Conservation (phyloP, 2,888 invertebrate genomes). For the Chirona hameri region DNA sequence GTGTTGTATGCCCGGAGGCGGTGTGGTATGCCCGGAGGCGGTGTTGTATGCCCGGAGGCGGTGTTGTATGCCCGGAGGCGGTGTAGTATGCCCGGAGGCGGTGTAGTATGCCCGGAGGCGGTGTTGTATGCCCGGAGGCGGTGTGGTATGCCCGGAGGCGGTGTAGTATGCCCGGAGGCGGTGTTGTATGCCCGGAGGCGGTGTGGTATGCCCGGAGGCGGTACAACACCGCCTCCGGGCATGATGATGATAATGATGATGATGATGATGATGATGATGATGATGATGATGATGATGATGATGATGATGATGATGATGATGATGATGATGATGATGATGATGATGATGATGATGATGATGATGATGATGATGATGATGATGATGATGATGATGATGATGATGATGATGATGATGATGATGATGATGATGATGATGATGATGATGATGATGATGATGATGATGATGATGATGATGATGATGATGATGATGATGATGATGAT, state of each 20-base stretch:
- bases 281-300: neutral
- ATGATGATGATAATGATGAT: neutral
- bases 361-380: neutral
- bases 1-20: too few species aligned
- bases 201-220: too few species aligned
- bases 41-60: too few species aligned
- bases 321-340: neutral
- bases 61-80: too few species aligned
- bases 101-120: too few species aligned
- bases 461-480: neutral
- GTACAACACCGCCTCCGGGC: too few species aligned
- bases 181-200: too few species aligned
- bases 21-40: too few species aligned
- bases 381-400: neutral
- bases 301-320: neutral
- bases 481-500: constrained; percentile 10
- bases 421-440: neutral
- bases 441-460: neutral
- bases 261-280: neutral
- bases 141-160: too few species aligned
- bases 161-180: too few species aligned
- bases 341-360: neutral
- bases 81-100: too few species aligned
- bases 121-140: too few species aligned
- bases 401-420: neutral